A percentile compares a stretch with the other conserved stretches of the same genome.
Conservation (phyloP, 2,888 invertebrate genomes). For the Eupithecia subumbrata region DNA sequence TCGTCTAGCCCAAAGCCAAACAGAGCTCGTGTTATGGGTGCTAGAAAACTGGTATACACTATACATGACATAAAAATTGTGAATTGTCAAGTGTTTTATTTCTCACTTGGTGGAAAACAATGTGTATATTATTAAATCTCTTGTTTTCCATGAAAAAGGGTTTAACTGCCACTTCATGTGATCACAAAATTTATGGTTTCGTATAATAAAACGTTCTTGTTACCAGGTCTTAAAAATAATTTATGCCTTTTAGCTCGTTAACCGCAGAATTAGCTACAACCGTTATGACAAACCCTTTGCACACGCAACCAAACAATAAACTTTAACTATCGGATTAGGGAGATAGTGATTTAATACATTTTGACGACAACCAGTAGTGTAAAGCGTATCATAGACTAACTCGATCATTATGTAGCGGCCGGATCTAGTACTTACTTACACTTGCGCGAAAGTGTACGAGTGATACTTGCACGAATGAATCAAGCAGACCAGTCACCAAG, state of each 20-base stretch:
- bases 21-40: background rate
- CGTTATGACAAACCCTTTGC: conserved; percentile 26
- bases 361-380: conserved; percentile 2
- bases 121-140: background rate
- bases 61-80: too few species aligned
- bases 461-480: too few species aligned
- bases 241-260: conserved; percentile 29
- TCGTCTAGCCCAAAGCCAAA: background rate
- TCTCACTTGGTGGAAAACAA: background rate
- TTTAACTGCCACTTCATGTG: conserved; percentile 18
- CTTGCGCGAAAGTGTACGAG: too few species aligned
- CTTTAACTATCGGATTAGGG: conserved; percentile 33
- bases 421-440: too few species aligned
- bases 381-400: background rate
- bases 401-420: background rate
- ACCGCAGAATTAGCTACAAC: conserved; percentile 35
- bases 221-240: conserved; percentile 29
- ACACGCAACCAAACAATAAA: conserved; percentile 31
- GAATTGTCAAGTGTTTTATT: background rate
- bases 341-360: conserved; percentile 25
- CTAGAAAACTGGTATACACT: background rate
- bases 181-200: conserved; percentile 28
- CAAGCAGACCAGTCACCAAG: too few species aligned
- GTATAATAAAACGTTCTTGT: conserved; percentile 17
- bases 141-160: conserved; percentile 9